phyloP scores from a whole-genome alignment of 2,797 vertebrate species.

The Buphagus erythrorhynchus region DNA sequence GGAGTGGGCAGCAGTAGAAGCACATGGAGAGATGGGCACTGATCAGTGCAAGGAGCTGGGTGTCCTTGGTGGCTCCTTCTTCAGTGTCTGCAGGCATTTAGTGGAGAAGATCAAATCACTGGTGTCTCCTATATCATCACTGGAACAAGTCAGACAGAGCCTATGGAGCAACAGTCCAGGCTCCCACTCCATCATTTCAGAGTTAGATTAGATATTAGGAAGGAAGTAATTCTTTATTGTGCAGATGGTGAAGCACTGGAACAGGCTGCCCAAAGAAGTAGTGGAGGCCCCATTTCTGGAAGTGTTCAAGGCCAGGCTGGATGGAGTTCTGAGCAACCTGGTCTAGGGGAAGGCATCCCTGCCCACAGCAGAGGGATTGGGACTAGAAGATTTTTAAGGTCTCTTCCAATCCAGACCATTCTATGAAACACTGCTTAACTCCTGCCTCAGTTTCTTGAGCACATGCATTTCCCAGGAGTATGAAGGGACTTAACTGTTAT shows the following conservation, averaged over 20 bases:
- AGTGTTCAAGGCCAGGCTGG: neutral
- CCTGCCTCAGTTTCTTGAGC: neutral
- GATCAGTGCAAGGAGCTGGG: neutral
- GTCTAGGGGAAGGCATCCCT: neutral
- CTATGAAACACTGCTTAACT: neutral
- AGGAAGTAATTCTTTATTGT: neutral
- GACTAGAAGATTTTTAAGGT: neutral
- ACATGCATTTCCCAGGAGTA: neutral
- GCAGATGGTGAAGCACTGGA: neutral
- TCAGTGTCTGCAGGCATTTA: fast-evolving
- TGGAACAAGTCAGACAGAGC: neutral
- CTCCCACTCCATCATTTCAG: fast-evolving
- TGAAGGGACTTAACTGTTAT: neutral
- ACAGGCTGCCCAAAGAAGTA: neutral
- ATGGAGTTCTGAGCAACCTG: neutral
- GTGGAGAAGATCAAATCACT: neutral
- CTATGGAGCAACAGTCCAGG: neutral
- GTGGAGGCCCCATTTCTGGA: neutral
- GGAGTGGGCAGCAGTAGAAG: neutral
- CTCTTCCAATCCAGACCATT: neutral
- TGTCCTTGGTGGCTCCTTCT: neutral
- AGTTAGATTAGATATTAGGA: neutral
- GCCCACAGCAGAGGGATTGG: neutral
- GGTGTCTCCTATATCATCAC: neutral
- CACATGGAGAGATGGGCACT: neutral